Evolutionary conservation across 2,113 vertebrate species (phyloP), one percentile per base, ranked within the genome.

Genomic region (Pelecanoides urinatrix): DNA sequence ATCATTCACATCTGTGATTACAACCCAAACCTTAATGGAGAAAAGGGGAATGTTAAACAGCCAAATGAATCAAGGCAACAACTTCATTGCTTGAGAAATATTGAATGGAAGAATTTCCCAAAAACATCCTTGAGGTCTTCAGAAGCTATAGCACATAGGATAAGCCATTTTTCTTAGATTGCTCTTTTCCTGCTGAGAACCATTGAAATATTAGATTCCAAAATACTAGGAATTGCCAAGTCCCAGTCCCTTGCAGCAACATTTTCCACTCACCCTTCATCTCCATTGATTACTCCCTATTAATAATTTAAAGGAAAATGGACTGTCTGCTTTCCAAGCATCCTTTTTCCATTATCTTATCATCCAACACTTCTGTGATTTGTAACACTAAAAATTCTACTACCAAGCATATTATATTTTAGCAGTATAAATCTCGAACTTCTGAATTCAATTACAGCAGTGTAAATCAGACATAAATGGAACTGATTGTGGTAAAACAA

Each of bases 1-100:
- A 96, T 99, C 98, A 49, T 99, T 99, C 93, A 98, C 98, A 71
- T 99, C 98, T 38, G 97, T 98, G 86, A 99, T 99, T 73, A 98
- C 96, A 94, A 99, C 98, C 76, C 98, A 97, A 44, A 99, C 98
- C 98, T 99, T 94, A 84, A 95, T 40, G 77, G 53, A 90, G 49
- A 56, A 88, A 38, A 90, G 16, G 13, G 26, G 16, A 90, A 74
- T 16, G 47, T 95, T 96, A 94, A 92, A 75, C 47, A 87, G 74
- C 74, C 15, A 59, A 49, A 22, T 29, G 16, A 86, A 72, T 58
- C 50, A 65, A 86, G 30, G 67, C 21, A 73, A 72, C 1, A 1
- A 58, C 59, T 75, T 88, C 26, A 42, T 22, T 86, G n/a, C 32
- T 93, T 18, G 79, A 66, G 49, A 83, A 59, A 78, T 50, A 75